Base-by-base conservation (phyloP, 2,113 vertebrate species). In the Trachemys scripta region DNA sequence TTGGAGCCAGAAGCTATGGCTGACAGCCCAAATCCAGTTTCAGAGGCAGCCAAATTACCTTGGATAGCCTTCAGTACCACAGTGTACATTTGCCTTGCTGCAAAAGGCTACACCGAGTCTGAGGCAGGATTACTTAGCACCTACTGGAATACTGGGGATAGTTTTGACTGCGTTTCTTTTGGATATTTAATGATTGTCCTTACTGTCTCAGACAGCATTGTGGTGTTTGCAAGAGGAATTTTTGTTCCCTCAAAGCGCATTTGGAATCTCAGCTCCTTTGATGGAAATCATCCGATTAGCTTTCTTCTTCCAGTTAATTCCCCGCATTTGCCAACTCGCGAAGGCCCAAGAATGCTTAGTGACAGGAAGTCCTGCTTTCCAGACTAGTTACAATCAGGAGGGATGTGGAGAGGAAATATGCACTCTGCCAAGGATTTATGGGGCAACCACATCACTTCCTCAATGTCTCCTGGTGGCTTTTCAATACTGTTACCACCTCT, bases 141-240 rank as follows among this genome's bases (percentile, higher is more conserved):
- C 79, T 92, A 57, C 90, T 65, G 59, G 56, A 94, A 98, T 94
- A 94, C 83, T 87, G 95, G 84, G 0, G 0, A 88, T 45, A 79
- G 85, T 20, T 84, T 19, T 53, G 84, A 35, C 0, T 98, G 87
- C 96, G 85, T 97, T 98, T 96, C 93, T 90, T 51, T 95, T 90
- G 94, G 96, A 84, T 59, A 80, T 85, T 82, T 49, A 10, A 72
- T 53, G 92, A 80, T 86, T 96, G 96, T 95, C 93, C 19, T 95
- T 94, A 49, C 72, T 49, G 92, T 95, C 93, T 95, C 93, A 24
- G 89, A 88, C 92, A 50, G 90, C 56, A 19, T 76, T 1, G n/a
- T 0, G 2, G 75, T 3, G 83, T 83, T 88, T 90, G 95, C 85
- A 4, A 83, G 91, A 2, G 90, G 91, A 93, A 96, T 89, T 6